A percentile compares a stretch with the other conserved stretches of the same genome.
Conservation (phyloP, 2,797 vertebrate genomes). For the Anolis apletophallus region DNA sequence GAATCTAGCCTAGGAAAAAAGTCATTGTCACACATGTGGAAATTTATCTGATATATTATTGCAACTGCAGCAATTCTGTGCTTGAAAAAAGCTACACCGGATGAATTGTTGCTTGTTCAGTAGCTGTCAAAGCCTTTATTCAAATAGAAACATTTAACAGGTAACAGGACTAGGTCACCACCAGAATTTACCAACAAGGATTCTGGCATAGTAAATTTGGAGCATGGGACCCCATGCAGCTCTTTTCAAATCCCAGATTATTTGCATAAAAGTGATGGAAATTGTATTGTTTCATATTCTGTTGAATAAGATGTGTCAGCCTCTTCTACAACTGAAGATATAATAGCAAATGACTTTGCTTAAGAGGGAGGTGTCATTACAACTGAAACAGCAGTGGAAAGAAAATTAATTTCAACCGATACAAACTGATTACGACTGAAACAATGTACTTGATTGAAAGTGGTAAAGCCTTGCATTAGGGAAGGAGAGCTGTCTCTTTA, state of each 20-base stretch:
- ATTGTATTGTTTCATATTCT: constrained; percentile 25
- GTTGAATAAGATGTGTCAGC: constrained; percentile 23
- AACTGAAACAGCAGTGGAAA: constrained; percentile 30
- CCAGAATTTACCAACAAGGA: background rate
- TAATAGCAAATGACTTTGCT: constrained; percentile 24
- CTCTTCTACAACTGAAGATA: constrained; percentile 37
- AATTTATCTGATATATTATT: background rate
- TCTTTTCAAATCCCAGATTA: constrained; percentile 3
- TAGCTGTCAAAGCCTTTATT: background rate
- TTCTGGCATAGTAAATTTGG: background rate
- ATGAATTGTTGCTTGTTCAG: background rate
- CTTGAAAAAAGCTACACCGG: background rate
- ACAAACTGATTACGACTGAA: constrained; percentile 43
- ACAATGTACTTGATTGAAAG: constrained; percentile 38
- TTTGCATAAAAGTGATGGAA: constrained; percentile 21
- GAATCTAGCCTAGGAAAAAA: too few relatives aligned
- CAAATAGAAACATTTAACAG: background rate
- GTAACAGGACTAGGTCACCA: background rate
- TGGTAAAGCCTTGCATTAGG: constrained; percentile 24
- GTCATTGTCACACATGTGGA: background rate
- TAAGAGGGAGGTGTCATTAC: constrained; percentile 21
- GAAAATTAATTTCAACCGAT: constrained; percentile 5
- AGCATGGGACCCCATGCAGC: background rate
- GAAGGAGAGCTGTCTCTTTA: constrained; percentile 26
- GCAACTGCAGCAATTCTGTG: background rate